A percentile compares a stretch with the other conserved stretches of the same genome.
phyloP scores from a whole-genome alignment of 2,797 vertebrate species.

The Rhynchotus rufescens region DNA sequence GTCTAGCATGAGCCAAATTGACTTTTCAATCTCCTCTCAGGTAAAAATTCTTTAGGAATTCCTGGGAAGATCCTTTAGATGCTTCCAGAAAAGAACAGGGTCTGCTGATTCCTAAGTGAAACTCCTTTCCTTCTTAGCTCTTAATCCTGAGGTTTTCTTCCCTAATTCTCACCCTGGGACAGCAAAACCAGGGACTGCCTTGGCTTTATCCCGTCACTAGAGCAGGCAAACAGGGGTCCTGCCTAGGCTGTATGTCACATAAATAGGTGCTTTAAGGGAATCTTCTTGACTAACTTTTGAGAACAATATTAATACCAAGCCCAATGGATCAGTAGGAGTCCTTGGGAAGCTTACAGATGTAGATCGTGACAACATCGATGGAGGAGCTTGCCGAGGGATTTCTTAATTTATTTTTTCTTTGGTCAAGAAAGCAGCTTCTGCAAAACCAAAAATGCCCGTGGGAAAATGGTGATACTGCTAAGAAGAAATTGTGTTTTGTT shows the following conservation, averaged over 20 bases:
- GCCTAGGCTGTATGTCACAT: background rate
- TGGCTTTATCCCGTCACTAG: background rate
- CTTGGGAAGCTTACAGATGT: fast-evolving
- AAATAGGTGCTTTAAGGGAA: background rate
- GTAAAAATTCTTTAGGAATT: background rate
- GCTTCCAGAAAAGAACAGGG: background rate
- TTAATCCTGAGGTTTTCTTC: background rate
- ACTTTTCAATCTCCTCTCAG: background rate
- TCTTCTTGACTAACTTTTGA: background rate
- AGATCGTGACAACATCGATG: background rate
- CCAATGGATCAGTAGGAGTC: background rate
- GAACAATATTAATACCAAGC: background rate
- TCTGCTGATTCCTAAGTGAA: background rate
- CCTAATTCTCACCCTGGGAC: background rate
- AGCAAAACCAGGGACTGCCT: background rate
- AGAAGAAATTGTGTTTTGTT: background rate
- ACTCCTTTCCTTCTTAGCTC: background rate
- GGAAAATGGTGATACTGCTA: background rate
- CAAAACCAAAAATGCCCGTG: background rate
- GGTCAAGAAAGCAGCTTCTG: background rate
- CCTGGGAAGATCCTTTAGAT: background rate
- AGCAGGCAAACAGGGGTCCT: fast-evolving
- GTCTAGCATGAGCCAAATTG: background rate
- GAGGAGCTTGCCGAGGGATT: background rate
- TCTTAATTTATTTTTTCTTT: background rate